Percentiles rank a stretch among this genome's conserved stretches.
Conservation (phyloP, 2,797 vertebrate genomes). For the Anisognathus igniventris region DNA sequence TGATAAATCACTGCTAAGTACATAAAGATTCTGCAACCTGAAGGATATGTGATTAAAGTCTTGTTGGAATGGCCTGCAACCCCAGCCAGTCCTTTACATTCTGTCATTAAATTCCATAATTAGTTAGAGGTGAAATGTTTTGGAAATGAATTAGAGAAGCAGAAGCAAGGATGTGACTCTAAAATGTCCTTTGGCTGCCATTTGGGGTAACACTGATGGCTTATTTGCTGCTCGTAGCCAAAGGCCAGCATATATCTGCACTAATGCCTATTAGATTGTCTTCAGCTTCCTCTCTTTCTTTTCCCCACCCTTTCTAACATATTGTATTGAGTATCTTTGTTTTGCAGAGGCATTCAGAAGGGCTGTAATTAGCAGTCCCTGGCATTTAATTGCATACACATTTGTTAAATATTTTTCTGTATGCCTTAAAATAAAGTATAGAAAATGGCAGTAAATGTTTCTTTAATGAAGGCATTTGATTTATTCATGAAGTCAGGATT, state of each 20-base stretch:
- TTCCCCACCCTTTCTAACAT: conserved; percentile 19
- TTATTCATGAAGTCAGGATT: conserved; percentile 53
- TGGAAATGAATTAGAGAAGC: conserved; percentile 53
- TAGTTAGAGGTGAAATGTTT: conserved; percentile 59
- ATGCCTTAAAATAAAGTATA: conserved; percentile 67
- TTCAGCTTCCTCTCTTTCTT: conserved; percentile 53
- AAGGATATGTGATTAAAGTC: conserved; percentile 57
- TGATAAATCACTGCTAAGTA: conserved; percentile 59
- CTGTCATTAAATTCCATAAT: conserved; percentile 62
- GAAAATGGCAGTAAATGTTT: conserved; percentile 58
- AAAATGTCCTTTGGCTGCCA: conserved; percentile 43
- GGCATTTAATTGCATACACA: conserved; percentile 60
- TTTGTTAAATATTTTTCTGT: conserved; percentile 69
- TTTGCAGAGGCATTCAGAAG: conserved; percentile 59
- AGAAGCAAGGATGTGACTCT: conserved; percentile 43
- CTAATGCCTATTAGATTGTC: conserved; percentile 31
- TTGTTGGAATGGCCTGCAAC: conserved; percentile 53
- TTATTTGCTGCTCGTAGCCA: conserved; percentile 36
- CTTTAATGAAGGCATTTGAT: conserved; percentile 56
- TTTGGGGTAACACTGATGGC: conserved; percentile 16
- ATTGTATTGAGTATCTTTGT: conserved; percentile 51
- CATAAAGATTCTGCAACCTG: conserved; percentile 53
- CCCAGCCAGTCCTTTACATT: conserved; percentile 40
- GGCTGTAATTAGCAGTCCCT: conserved; percentile 53
- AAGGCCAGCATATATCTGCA: conserved; percentile 32